A percentile compares a stretch with the other conserved stretches of the same genome.
phyloP scores from a whole-genome alignment of 2,797 vertebrate genomes.

The Oceanodroma leucorhoa region DNA sequence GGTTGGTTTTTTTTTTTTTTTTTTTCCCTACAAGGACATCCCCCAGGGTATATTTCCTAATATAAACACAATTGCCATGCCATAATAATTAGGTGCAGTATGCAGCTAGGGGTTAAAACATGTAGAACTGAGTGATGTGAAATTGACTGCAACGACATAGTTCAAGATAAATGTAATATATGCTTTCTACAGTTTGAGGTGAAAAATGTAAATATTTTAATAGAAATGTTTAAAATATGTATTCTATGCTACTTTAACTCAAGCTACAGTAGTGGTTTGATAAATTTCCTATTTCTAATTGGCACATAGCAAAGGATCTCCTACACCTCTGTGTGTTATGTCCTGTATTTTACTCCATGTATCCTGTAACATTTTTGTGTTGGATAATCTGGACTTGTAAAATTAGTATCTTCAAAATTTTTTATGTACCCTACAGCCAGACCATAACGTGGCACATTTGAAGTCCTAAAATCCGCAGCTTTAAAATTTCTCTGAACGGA shows the following conservation, averaged over 20 bases:
- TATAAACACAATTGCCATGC: background rate
- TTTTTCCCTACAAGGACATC: background rate
- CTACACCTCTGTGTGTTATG: background rate
- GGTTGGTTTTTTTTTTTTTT: background rate
- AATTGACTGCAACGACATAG: background rate
- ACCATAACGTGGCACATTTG: background rate
- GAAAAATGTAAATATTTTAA: background rate
- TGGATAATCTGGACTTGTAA: background rate
- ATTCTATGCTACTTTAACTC: background rate
- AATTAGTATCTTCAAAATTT: background rate
- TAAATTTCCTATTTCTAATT: background rate
- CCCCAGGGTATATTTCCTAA: background rate
- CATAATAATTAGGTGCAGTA: background rate
- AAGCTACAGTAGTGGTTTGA: background rate
- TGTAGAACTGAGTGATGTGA: background rate
- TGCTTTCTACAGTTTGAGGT: background rate
- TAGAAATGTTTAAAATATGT: background rate
- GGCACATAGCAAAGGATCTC: background rate
- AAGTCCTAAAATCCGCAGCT: background rate
- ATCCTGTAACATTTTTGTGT: background rate
- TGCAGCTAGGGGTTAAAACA: background rate
- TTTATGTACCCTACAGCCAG: background rate
- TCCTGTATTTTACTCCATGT: background rate
- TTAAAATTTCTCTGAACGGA: background rate
- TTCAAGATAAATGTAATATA: background rate